Conservation (phyloP, 2,113 vertebrate genomes). For the Varanus komodoensis region DNA sequence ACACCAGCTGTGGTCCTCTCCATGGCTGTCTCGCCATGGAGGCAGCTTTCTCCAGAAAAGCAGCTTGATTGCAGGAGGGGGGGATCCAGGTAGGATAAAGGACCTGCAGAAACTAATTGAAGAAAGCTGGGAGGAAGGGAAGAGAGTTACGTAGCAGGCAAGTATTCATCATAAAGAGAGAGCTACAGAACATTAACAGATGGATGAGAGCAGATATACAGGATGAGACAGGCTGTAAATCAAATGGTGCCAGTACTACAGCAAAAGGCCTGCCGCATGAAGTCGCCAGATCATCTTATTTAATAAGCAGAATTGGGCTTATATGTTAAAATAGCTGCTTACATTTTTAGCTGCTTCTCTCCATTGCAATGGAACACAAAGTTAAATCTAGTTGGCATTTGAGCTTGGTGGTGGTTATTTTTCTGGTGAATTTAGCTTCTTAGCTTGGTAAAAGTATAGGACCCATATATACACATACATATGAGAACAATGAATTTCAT, state of each 20-base stretch:
- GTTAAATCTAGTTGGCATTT: not conserved
- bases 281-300: constrained; percentile 35
- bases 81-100: constrained; percentile 22
- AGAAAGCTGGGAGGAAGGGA: constrained; percentile 3
- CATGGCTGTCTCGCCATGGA: not conserved
- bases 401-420: not conserved
- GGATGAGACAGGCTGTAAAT: constrained; percentile 37
- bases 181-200: constrained; percentile 33
- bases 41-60: not conserved
- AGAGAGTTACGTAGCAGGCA: constrained; percentile 1
- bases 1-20: not conserved
- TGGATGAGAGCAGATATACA: constrained; percentile 28
- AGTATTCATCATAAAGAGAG: constrained; percentile 36
- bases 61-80: not conserved
- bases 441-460: not conserved
- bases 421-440: not conserved
- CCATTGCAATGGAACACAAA: not conserved
- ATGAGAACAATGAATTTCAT: not conserved
- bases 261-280: not conserved
- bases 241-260: constrained; percentile 32
- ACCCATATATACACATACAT: not conserved
- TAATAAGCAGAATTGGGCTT: constrained; percentile 3
- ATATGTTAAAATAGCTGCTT: constrained; percentile 21
- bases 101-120: constrained; percentile 5
- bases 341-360: constrained; percentile 20